Percentiles rank a stretch among this genome's conserved stretches.
Conservation (phyloP, 2,797 vertebrate genomes). For the Argya squamiceps region DNA sequence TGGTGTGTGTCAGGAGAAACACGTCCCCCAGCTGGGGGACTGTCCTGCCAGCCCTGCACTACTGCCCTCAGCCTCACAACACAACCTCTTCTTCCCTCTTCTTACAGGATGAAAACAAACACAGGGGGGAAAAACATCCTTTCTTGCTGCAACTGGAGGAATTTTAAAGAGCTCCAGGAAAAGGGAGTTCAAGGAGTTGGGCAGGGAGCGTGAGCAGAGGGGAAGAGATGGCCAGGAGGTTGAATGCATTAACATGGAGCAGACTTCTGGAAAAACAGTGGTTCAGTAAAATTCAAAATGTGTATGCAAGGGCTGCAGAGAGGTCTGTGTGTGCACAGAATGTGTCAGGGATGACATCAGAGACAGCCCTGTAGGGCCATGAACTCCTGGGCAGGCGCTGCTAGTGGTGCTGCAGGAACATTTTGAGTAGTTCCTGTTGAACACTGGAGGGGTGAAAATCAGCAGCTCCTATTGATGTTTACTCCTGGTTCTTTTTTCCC, state of each 20-base stretch:
- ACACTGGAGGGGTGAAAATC: background rate
- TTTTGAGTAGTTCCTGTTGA: background rate
- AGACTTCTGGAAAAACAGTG: background rate
- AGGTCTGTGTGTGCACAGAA: background rate
- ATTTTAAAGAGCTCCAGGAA: slow-evolving; percentile 7
- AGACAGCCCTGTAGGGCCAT: background rate
- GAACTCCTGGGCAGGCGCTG: background rate
- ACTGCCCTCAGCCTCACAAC: background rate
- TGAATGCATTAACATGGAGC: background rate
- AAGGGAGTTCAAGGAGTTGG: background rate
- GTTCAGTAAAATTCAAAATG: background rate
- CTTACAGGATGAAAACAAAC: background rate
- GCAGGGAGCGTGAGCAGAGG: background rate
- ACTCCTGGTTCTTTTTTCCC: background rate
- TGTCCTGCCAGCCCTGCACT: background rate
- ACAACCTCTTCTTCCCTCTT: background rate
- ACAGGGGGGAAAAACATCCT: background rate
- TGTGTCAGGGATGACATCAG: background rate
- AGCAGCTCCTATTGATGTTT: background rate
- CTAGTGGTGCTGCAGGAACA: background rate
- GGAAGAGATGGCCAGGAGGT: background rate
- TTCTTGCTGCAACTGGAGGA: background rate
- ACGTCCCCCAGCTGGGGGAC: background rate
- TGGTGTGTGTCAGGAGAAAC: background rate
- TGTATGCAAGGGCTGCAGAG: background rate